These are phyloP conservation scores for Acleris cristana DNA, from an alignment of 2,888 invertebrate species.

Conservation along the genomic window DNA sequence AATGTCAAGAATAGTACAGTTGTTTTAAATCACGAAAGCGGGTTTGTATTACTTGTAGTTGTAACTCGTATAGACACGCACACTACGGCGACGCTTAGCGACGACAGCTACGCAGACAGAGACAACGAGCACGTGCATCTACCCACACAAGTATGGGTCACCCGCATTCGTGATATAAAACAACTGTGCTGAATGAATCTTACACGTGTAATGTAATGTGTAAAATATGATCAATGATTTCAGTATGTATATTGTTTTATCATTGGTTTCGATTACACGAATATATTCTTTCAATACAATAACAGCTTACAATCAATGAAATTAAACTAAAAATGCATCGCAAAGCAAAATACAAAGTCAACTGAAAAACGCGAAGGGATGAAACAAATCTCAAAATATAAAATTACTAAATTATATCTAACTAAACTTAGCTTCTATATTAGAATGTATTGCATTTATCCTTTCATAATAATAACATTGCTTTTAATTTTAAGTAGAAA, in stretches of 20 bases:
- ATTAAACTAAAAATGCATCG: slow-evolving; percentile 40
- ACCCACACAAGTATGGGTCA: too few species aligned
- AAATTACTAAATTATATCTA: slow-evolving; percentile 60
- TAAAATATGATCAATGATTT: neutral
- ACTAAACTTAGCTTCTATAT: slow-evolving; percentile 66
- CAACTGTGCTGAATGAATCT: slow-evolving; percentile 8
- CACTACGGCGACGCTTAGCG: too few species aligned
- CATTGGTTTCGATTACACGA: slow-evolving; percentile 5
- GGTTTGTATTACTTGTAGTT: too few species aligned
- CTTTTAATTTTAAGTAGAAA: slow-evolving; percentile 33
- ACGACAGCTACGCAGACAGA: too few species aligned
- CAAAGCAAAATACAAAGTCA: slow-evolving; percentile 45
- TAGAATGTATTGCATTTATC: slow-evolving; percentile 75
- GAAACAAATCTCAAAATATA: slow-evolving; percentile 53
- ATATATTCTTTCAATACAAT: slow-evolving; percentile 22
- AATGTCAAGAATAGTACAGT: slow-evolving; percentile 18
- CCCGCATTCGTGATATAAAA: too few species aligned
- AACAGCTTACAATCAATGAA: slow-evolving; percentile 29
- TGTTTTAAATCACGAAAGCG: too few species aligned
- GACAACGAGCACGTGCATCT: too few species aligned
- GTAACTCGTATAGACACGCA: too few species aligned
- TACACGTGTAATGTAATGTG: slow-evolving; percentile 5
- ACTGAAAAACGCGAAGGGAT: slow-evolving; percentile 50
- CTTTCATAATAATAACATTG: slow-evolving; percentile 49
- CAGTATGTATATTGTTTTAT: neutral